Evolutionary conservation across 2,113 vertebrate species (phyloP).

Genomic region (Felis catus): DNA sequence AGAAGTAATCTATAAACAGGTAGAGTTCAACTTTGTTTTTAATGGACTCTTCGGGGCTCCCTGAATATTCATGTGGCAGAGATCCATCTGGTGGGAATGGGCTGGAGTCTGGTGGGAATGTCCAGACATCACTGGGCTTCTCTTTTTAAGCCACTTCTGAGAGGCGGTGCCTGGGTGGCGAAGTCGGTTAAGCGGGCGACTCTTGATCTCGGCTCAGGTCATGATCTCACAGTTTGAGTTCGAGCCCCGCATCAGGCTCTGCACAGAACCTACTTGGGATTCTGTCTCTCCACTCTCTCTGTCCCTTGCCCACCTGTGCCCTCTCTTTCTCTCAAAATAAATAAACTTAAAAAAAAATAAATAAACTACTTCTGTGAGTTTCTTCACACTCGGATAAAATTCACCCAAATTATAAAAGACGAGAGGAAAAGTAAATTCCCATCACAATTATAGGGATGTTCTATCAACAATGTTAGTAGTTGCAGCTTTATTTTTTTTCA

Average conservation of each 20-base stretch:
- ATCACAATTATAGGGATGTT: background rate
- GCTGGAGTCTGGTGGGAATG: background rate
- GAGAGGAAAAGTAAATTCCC: background rate
- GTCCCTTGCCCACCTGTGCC: too few relatives aligned
- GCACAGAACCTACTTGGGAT: too few relatives aligned
- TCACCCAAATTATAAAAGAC: slow-evolving; percentile 54
- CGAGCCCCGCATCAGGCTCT: too few relatives aligned
- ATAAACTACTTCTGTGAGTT: background rate
- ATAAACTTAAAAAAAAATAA: too few relatives aligned
- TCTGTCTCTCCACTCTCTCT: too few relatives aligned
- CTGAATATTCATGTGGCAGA: slow-evolving; percentile 68
- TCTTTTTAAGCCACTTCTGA: background rate
- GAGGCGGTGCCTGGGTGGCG: too few relatives aligned
- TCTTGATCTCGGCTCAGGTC: too few relatives aligned
- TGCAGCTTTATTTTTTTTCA: background rate
- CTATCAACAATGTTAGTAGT: background rate
- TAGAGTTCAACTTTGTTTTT: slow-evolving; percentile 73
- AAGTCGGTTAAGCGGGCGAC: accelerated
- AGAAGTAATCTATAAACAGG: slow-evolving; percentile 77
- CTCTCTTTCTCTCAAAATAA: too few relatives aligned
- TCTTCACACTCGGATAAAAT: slow-evolving; percentile 47
- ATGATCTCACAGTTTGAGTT: too few relatives aligned
- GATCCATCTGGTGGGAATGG: background rate
- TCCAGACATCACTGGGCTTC: background rate
- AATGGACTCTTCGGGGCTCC: slow-evolving; percentile 62